Base-by-base conservation (phyloP, 2,888 invertebrate genomes). In the Ceramica pisi region DNA sequence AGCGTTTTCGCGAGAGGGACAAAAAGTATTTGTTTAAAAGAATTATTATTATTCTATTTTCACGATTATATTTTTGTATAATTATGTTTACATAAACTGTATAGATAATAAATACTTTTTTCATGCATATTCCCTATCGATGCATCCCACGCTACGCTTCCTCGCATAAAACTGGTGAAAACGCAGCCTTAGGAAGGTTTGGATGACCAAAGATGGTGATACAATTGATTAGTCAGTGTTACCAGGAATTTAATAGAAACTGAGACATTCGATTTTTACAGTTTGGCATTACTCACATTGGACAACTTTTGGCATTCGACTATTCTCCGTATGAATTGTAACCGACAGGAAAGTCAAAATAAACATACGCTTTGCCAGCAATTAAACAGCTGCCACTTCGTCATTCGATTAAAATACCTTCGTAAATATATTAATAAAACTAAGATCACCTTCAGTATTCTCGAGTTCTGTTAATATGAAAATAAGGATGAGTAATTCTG, bases 401-500 rank as follows among this genome's bases (percentile, higher is more conserved):
- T 80, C 75, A 80, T 80, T 53, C 10, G 50, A 69, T 63, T 64
- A 51, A 66, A 73, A 73, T 67, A 79, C 31, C n/a, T 53, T 50
- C 8, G 23, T 56, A 61, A 62, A 77, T 74, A 59, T 38, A 73
- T 50, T 14, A 48, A 61, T 81, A 38, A 26, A 60, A 69, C 50
- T 16, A 55, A 48, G 23, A 80, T 53, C 61, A 70, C 48, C 26
- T 70, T 59, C 44, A 66, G 65, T 71, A 60, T 41, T 76, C 71
- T 56, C 26, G 51, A 48, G 62, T 66, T 60, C 57, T 55, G 31
- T 63, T 68, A 67, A 71, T 66, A 75, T 67, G 67, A 82, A 82
- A 75, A 82, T 82, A 78, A 82, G 74, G 68, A 70, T 67, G 69
- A 67, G 67, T 65, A 82, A 84, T 77, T 77, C 61, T 57, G 23